Evolutionary conservation across 2,888 invertebrate species (phyloP).

Genomic region (Galeopsomyia nigrocyanea): DNA sequence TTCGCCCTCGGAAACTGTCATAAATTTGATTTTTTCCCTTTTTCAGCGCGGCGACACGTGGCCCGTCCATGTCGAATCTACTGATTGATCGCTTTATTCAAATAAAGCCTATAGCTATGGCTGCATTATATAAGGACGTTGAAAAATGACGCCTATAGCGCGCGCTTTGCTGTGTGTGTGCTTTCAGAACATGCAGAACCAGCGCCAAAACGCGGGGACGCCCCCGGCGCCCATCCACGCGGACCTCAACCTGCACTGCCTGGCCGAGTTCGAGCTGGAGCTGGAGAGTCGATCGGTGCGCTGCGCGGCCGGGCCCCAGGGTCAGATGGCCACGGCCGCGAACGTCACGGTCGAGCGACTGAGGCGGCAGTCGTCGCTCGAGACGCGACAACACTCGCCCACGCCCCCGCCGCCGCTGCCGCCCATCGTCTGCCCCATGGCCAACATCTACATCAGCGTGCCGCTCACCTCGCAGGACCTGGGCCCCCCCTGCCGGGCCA

Average conservation of each 20-base stretch:
- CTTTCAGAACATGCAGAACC: background rate
- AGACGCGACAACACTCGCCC: constrained; percentile 53
- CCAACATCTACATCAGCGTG: background rate
- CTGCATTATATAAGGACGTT: no score
- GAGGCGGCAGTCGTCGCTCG: constrained; percentile 63
- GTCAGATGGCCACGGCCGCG: constrained; percentile 62
- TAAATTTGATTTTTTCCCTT: no score
- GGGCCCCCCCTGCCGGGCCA: background rate
- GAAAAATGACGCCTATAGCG: no score
- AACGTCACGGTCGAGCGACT: constrained; percentile 67
- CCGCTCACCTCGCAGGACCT: background rate
- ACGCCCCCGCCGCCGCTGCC: background rate
- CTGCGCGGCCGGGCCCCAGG: constrained; percentile 62
- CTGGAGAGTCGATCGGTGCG: constrained; percentile 28
- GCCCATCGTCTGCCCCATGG: constrained; percentile 26
- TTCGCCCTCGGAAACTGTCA: no score
- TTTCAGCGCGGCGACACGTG: no score
- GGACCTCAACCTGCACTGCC: constrained; percentile 48
- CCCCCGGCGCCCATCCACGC: constrained; percentile 12
- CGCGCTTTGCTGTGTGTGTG: no score
- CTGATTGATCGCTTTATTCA: no score
- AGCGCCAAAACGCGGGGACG: background rate
- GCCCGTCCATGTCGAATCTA: no score
- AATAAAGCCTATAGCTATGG: no score
- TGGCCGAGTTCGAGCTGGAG: constrained; percentile 45